Evolutionary conservation across 2,113 vertebrate genomes (phyloP).

Genomic region (Elachura formosa): DNA sequence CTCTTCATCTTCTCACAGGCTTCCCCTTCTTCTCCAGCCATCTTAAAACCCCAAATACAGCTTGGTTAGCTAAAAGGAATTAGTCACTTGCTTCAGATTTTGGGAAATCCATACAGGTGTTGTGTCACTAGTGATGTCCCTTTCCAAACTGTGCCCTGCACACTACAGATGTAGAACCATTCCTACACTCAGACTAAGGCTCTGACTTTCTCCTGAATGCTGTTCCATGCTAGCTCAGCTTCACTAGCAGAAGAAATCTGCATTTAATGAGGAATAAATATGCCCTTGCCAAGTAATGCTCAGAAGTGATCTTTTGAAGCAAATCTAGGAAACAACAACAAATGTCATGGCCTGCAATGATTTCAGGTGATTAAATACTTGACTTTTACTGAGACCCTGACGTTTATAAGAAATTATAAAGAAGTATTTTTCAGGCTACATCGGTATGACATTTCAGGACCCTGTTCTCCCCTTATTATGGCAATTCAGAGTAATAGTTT

Average conservation of each 20-base stretch:
- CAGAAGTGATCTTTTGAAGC: not conserved
- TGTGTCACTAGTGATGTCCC: not conserved
- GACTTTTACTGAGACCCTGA: not conserved
- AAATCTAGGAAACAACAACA: not conserved
- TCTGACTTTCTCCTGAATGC: not conserved
- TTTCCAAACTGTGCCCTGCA: not conserved
- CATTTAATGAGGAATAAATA: not conserved
- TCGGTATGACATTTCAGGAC: not conserved
- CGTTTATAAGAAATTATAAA: not conserved
- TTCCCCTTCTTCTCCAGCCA: not conserved
- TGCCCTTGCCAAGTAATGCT: not conserved
- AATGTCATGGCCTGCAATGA: not conserved
- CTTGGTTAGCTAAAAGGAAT: not conserved
- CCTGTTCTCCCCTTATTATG: not conserved
- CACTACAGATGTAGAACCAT: not conserved
- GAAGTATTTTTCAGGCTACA: not conserved
- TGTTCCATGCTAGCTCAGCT: not conserved
- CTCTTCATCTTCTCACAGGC: not conserved
- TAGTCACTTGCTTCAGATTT: not conserved
- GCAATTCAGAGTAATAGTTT: not conserved
- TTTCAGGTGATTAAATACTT: conserved; percentile 20
- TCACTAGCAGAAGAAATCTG: not conserved
- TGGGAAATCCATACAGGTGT: not conserved
- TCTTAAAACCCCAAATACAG: not conserved
- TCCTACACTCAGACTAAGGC: not conserved